Evolutionary conservation across 2,797 vertebrate species (phyloP), one percentile per base, ranked within the genome.

Genomic region (Sternotherus odoratus): DNA sequence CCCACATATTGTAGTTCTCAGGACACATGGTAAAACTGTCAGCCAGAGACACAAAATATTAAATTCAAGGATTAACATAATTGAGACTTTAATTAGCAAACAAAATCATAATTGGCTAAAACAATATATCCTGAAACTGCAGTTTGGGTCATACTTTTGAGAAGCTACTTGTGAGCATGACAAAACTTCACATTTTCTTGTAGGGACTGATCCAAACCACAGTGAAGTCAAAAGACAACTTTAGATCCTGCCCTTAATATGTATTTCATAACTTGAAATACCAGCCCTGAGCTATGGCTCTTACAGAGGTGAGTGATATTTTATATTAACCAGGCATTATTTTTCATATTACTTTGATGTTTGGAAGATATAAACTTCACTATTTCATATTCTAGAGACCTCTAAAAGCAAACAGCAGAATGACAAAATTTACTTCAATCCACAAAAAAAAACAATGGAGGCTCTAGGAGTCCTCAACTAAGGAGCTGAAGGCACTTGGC

Each of bases 81-180:
- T 75, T 95, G 86, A 96, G 88, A 90, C 85, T 96, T 93, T 87
- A 83, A 21, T 94, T 92, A 94, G 94, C 92, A 96, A 94, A 93
- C 86, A 79, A 69, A 88, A 53, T 77, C 87, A 93, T 95, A 94
- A 91, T 81, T 92, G 79, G 83, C 86, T 88, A 79, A 54, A 82
- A 39, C 10, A 12, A n/a, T 19, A 77, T 39, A 28, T 53, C 94
- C 82, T 92, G 74, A 93, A 86, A 75, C 43, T 86, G 79, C 21
- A 91, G 63, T 28, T n/a, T 78, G 28, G 3, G 33, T 83, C 48
- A 28, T 49, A 12, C 95, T 87, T 85, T 85, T 53, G 84, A 83
- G 82, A 82, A 77, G 33, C 51, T 75, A 48, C 28, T 16, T 53
- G n/a, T 79, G 17, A 21, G 28, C 48, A 36, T 51, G 21, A 90